These are phyloP conservation scores for Drosophila azteca DNA, from an alignment of 1,140 invertebrate genomes.

Conservation along the genomic window DNA sequence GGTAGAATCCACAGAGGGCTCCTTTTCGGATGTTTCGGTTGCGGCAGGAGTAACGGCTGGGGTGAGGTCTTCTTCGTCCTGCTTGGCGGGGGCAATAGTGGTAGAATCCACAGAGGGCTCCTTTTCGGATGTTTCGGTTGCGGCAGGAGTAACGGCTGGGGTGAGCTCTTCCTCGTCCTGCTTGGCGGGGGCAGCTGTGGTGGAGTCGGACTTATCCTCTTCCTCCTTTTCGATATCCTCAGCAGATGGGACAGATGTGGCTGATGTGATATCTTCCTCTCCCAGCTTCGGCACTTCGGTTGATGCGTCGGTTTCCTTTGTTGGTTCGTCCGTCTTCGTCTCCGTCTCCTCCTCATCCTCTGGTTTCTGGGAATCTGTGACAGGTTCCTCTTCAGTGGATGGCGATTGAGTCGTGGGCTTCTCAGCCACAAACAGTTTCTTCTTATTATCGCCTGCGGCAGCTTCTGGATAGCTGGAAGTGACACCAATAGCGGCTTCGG, in stretches of 20 bases:
- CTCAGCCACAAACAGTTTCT: conserved; percentile 8
- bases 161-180: conserved; percentile 28
- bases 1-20: conserved; percentile 5
- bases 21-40: conserved; percentile 15
- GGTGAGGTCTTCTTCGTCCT: conserved; percentile 26
- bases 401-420: conserved; percentile 17
- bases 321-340: conserved; percentile 5
- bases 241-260: conserved; percentile 34
- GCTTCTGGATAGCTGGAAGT: conserved; percentile 30
- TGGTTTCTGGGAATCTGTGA: conserved; percentile 31
- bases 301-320: conserved; percentile 28
- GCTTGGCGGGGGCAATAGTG: conserved; percentile 19
- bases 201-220: not conserved
- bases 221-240: conserved; percentile 32
- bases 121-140: conserved; percentile 18
- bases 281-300: conserved; percentile 25
- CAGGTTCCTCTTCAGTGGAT: conserved; percentile 20
- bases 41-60: not conserved
- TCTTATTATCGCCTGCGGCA: conserved; percentile 23
- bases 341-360: conserved; percentile 5
- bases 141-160: not conserved
- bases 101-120: conserved; percentile 8
- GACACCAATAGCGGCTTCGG: conserved; percentile 20
- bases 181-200: conserved; percentile 21
- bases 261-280: conserved; percentile 5